Base-by-base conservation (phyloP, 2,797 vertebrate species). In the Catostomus latipinnis region DNA sequence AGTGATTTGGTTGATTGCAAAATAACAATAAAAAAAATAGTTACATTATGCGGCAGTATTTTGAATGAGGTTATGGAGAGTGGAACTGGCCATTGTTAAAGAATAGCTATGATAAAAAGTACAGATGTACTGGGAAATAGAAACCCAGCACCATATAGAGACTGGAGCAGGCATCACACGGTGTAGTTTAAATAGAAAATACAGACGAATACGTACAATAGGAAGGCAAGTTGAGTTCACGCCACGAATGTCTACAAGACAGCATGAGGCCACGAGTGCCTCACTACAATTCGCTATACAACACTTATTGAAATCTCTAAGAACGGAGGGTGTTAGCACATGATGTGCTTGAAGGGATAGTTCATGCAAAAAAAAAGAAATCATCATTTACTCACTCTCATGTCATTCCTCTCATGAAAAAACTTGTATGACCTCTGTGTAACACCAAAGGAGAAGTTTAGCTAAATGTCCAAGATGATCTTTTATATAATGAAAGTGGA, bases 1-100 rank as follows among this genome's bases (percentile, higher is more conserved):
- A 96, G 95, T 96, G 95, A 96, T 94, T 95, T 93, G 88, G 90
- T 94, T 93, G 93, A 92, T 90, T 92, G 91, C 90, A 88, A 90
- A 76, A 86, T 67, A 80, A 76, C 82, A 82, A 85, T 85, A 81
- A 5, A 87, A 87, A 83, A 84, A 70, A 83, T 56, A 50, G 62
- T 74, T 83, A 82, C 87, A 91, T 93, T 91, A 92, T 93, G 92
- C 80, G 85, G 94, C 93, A 91, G 92, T 89, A 89, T 88, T 88
- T 87, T 83, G 79, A 85, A 74, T 86, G 91, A 94, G 94, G 92
- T 95, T 91, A 89, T 93, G 85, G 81, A 57, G 86, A 87, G 86
- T 91, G 91, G 91, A 92, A 94, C 94, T 94, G 93, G 94, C 94
- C 93, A 83, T 92, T 92, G 92, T 92, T 93, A 90, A 93, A 90